A percentile compares a stretch with the other conserved stretches of the same genome.
Evolutionary conservation across 1,140 invertebrate species (phyloP).

Genomic region (Drosophila pseudoobscura): DNA sequence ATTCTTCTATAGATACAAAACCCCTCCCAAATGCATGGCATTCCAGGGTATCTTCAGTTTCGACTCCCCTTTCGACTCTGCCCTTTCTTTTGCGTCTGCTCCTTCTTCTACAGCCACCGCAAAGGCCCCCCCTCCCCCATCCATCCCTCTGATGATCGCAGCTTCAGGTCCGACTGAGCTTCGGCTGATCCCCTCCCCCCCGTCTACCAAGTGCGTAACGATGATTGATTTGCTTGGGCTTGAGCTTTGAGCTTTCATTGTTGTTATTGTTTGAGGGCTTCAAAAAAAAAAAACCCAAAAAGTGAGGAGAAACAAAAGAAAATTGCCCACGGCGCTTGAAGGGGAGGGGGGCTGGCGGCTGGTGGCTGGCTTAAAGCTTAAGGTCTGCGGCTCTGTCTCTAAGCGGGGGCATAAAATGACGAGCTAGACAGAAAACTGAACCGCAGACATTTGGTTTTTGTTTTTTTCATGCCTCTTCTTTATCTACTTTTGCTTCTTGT

Average conservation of each 20-base stretch:
- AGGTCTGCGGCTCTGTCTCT: background rate
- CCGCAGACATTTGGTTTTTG: slow-evolving; percentile 59
- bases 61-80: background rate
- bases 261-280: slow-evolving; percentile 26
- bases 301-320: slow-evolving; percentile 51
- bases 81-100: background rate
- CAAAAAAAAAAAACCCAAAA: slow-evolving; percentile 13
- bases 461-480: slow-evolving; percentile 9
- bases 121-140: background rate
- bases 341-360: background rate
- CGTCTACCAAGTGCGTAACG: slow-evolving; percentile 56
- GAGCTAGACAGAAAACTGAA: slow-evolving; percentile 78
- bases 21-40: too few relatives aligned
- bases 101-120: slow-evolving; percentile 19
- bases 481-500: background rate
- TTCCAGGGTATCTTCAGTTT: too few relatives aligned
- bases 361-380: slow-evolving; percentile 4
- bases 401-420: slow-evolving; percentile 56
- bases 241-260: slow-evolving; percentile 39
- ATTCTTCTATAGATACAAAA: too few relatives aligned
- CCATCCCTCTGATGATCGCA: too few relatives aligned
- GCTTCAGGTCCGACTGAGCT: too few relatives aligned
- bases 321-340: slow-evolving; percentile 62
- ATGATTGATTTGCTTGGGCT: slow-evolving; percentile 71
- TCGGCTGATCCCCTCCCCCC: too few relatives aligned